phyloP scores from a whole-genome alignment of 2,113 vertebrate genomes.

The Oceanites oceanicus region DNA sequence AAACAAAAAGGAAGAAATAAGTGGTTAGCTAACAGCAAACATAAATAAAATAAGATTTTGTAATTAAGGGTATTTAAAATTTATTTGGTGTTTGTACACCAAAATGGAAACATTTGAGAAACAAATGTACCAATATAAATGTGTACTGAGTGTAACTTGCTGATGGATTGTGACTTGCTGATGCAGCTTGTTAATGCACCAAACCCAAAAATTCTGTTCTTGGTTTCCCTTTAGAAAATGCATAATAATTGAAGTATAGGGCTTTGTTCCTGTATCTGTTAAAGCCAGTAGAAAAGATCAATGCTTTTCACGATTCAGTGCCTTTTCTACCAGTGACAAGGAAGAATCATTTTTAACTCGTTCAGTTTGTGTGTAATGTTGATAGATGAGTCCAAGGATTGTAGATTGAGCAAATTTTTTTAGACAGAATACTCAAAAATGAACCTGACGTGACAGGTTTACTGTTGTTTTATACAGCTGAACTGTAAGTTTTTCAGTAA shows the following conservation, averaged over 20 bases:
- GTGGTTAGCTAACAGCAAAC: background rate
- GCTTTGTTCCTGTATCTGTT: background rate
- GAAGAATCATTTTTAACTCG: background rate
- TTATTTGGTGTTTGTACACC: background rate
- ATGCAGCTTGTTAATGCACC: background rate
- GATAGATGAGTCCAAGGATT: background rate
- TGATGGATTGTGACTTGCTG: background rate
- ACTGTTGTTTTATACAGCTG: background rate
- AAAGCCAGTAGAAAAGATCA: background rate
- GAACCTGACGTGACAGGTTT: background rate
- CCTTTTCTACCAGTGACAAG: background rate
- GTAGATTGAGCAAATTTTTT: background rate
- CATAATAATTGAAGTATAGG: background rate
- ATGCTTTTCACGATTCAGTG: background rate
- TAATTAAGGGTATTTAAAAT: background rate
- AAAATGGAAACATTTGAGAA: background rate
- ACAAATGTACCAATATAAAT: background rate
- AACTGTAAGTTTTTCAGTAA: background rate
- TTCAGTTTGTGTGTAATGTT: background rate
- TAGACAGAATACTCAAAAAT: background rate
- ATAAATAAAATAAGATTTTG: background rate
- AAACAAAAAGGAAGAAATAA: background rate
- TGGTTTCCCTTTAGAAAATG: background rate
- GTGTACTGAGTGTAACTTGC: background rate
- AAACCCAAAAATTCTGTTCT: background rate